phyloP scores from a whole-genome alignment of 2,113 vertebrate species.

The Gallinago undulata region DNA sequence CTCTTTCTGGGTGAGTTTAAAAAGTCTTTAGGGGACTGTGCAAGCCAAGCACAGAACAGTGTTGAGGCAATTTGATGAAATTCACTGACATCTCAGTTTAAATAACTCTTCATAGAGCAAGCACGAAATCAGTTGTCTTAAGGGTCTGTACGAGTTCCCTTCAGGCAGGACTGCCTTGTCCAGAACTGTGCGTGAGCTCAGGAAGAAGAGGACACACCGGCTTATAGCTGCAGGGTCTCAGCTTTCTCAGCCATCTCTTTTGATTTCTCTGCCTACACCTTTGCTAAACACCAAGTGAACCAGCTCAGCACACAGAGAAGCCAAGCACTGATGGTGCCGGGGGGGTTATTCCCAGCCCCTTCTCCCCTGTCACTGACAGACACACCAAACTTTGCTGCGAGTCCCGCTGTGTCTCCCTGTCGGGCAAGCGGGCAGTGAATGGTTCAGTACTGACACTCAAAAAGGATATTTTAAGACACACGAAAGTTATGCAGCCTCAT shows the following conservation, averaged over 20 bases:
- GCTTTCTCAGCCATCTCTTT: not conserved
- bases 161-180: not conserved
- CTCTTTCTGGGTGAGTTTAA: not conserved
- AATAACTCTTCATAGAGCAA: not conserved
- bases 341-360: not conserved
- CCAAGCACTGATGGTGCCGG: too few relatives aligned
- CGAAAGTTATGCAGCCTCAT: not conserved
- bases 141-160: not conserved
- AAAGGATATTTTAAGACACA: not conserved
- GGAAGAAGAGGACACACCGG: not conserved
- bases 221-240: not conserved
- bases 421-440: not conserved
- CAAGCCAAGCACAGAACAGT: not conserved
- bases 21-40: not conserved
- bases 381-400: not conserved
- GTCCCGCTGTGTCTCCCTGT: accelerated
- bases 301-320: too few relatives aligned
- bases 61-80: not conserved
- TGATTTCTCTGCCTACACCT: too few relatives aligned
- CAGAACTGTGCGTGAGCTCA: not conserved
- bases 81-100: not conserved
- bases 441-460: not conserved
- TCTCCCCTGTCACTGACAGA: not conserved
- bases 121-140: not conserved
- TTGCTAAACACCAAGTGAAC: too few relatives aligned